Evolutionary conservation across 2,797 vertebrate species (phyloP).

Genomic region (Cephalopachus bancanus): DNA sequence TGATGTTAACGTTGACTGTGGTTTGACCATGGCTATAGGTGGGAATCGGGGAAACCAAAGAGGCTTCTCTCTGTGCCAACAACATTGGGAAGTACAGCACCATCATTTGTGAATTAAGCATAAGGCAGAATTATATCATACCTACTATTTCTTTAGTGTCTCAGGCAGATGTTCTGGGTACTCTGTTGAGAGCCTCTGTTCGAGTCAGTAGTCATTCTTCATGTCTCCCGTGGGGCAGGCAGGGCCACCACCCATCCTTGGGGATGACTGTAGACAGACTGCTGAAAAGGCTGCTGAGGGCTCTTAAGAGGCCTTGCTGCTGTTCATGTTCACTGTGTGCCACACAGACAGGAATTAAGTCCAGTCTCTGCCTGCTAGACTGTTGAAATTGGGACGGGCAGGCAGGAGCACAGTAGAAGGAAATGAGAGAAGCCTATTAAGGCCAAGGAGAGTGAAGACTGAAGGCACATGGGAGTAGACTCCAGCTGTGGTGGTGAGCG

Average conservation of each 20-base stretch:
- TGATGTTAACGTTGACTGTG: not conserved
- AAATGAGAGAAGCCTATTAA: not conserved
- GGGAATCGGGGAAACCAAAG: not conserved
- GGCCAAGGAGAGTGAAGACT: not conserved
- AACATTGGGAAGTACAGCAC: not conserved
- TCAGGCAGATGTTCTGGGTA: not conserved
- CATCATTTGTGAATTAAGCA: not conserved
- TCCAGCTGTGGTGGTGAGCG: not conserved
- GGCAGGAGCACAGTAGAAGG: not conserved
- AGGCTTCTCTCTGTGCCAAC: not conserved
- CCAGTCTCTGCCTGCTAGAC: not conserved
- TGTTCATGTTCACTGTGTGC: not conserved
- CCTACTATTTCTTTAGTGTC: not conserved
- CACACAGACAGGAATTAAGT: not conserved
- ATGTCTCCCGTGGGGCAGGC: not conserved
- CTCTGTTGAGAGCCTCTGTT: not conserved
- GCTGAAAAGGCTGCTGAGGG: not conserved
- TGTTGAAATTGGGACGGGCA: not conserved
- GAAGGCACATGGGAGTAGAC: not conserved
- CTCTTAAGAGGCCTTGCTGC: not conserved
- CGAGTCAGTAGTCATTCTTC: not conserved
- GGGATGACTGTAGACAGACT: not conserved
- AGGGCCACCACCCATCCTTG: not conserved
- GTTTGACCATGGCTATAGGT: not conserved
- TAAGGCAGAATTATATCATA: not conserved